phyloP scores from a whole-genome alignment of 1,140 invertebrate genomes.

The Hylaeus volcanicus region DNA sequence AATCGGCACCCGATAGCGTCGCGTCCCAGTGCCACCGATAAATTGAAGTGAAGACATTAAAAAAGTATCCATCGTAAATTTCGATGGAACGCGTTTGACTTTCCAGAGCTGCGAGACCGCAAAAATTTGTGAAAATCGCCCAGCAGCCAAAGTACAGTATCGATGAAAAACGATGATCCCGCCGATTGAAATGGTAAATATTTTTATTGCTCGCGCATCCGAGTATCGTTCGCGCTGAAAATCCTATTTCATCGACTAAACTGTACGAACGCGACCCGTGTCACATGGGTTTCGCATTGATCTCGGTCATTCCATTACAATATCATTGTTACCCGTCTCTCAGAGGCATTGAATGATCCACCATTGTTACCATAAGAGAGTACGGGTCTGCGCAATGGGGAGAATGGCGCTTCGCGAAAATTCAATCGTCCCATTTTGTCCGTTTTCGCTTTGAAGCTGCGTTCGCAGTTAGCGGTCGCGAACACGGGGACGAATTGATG shows the following conservation, averaged over 20 bases:
- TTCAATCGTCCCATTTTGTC: slow-evolving; percentile 48
- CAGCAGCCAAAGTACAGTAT: slow-evolving; percentile 37
- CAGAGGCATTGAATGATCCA: slow-evolving; percentile 41
- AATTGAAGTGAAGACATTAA: not conserved
- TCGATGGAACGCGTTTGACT: slow-evolving; percentile 14
- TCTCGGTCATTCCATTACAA: slow-evolving; percentile 48
- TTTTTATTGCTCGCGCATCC: slow-evolving; percentile 44
- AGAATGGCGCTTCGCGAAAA: slow-evolving; percentile 48
- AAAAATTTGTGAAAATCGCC: slow-evolving; percentile 25
- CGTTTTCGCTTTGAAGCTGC: slow-evolving; percentile 45
- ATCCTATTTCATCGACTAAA: slow-evolving; percentile 50
- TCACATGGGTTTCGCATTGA: slow-evolving; percentile 34
- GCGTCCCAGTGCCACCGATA: no score
- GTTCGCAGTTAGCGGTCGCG: not conserved
- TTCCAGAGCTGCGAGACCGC: not conserved
- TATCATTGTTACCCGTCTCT: slow-evolving; percentile 36
- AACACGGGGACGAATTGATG: not conserved
- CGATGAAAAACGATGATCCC: slow-evolving; percentile 33
- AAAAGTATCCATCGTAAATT: not conserved
- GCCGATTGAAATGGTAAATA: slow-evolving; percentile 45
- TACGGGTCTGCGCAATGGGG: slow-evolving; percentile 3
- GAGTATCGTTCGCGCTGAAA: slow-evolving; percentile 46
- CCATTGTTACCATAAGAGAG: slow-evolving; percentile 50
- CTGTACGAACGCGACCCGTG: slow-evolving; percentile 17
- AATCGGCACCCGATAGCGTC: no score